These are phyloP conservation scores for Zosterops borbonicus DNA, from an alignment of 2,113 vertebrate genomes.

Conservation along the genomic window DNA sequence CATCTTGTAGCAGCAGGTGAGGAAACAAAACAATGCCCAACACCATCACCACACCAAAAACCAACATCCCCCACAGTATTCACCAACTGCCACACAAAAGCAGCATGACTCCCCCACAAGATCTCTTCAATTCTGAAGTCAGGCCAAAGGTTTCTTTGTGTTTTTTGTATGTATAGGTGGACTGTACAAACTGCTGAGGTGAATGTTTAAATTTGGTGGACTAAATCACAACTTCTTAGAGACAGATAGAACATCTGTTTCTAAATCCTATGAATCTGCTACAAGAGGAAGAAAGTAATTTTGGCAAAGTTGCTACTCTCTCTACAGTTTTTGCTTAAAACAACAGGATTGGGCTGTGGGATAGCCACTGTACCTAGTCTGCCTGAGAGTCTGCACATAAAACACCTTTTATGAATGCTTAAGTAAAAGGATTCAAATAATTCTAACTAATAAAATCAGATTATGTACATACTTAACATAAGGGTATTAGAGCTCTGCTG, in stretches of 20 bases:
- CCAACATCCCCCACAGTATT: fast-evolving
- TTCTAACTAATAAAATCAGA: neutral
- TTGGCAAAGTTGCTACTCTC: neutral
- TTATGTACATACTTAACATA: neutral
- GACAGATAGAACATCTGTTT: neutral
- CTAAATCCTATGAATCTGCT: neutral
- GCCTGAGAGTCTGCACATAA: neutral
- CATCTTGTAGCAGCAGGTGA: neutral
- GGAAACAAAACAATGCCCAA: neutral
- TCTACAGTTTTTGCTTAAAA: neutral
- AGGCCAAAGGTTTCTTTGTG: neutral
- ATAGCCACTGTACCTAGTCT: neutral
- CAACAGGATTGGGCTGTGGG: neutral
- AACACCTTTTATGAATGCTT: neutral
- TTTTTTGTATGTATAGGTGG: neutral
- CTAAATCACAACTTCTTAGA: neutral
- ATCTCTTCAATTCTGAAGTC: neutral
- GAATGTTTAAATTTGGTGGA: neutral
- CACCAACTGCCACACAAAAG: neutral
- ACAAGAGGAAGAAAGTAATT: neutral
- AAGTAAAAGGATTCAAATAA: neutral
- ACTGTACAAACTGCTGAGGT: neutral
- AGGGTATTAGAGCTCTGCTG: neutral
- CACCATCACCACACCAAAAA: neutral
- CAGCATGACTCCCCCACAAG: neutral